Conservation (phyloP, 1,140 invertebrate genomes). For the Macrobrachium nipponense region DNA sequence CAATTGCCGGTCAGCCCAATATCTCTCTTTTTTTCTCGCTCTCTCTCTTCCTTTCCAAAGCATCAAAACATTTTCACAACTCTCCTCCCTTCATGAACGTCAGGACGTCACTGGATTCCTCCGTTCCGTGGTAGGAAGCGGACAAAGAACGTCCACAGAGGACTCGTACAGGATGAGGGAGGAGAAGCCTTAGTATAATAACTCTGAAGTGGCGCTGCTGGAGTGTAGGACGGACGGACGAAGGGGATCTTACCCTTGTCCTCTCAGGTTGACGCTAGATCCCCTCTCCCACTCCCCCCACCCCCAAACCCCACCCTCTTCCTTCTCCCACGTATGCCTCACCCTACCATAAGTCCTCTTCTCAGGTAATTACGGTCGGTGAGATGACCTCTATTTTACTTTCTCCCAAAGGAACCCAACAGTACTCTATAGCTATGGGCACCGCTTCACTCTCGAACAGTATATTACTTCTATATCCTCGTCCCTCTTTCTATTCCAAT, state of each 20-base stretch:
- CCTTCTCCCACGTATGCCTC: slow-evolving; percentile 1
- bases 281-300: background rate
- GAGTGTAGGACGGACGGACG: slow-evolving; percentile 11
- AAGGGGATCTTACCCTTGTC: slow-evolving; percentile 14
- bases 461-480: background rate
- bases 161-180: background rate
- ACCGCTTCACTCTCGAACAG: background rate
- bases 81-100: too few relatives aligned
- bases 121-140: too few relatives aligned
- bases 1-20: background rate
- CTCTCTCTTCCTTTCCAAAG: background rate
- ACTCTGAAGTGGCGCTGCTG: background rate
- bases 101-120: too few relatives aligned
- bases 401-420: slow-evolving; percentile 43
- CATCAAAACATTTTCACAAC: too few relatives aligned
- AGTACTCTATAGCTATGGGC: background rate
- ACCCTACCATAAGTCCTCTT: background rate
- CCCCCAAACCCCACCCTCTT: too few relatives aligned
- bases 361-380: slow-evolving; percentile 42
- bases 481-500: background rate
- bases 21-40: too few relatives aligned
- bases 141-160: background rate
- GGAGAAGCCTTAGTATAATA: too few relatives aligned
- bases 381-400: slow-evolving; percentile 54
- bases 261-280: slow-evolving; percentile 7